Evolutionary conservation across 2,113 vertebrate genomes (phyloP).

Genomic region (Parus major): DNA sequence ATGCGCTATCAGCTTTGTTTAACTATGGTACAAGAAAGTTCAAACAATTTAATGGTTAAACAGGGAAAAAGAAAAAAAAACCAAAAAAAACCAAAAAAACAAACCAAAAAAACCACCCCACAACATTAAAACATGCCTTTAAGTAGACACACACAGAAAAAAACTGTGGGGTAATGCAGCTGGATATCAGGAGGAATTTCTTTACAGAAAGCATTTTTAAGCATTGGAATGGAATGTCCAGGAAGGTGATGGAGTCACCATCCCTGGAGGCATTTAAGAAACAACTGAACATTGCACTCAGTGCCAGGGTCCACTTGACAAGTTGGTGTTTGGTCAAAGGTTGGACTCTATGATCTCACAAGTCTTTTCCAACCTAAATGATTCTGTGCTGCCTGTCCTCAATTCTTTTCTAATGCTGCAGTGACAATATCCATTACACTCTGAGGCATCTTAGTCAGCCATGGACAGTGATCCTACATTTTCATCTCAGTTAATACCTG

Average conservation of each 20-base stretch:
- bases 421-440: not conserved
- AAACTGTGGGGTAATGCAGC: not conserved
- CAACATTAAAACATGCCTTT: not conserved
- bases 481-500: not conserved
- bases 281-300: not conserved
- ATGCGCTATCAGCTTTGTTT: slow-evolving; percentile 37
- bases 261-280: not conserved
- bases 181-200: not conserved
- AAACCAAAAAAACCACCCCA: not conserved
- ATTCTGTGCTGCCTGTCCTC: not conserved
- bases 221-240: not conserved
- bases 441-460: not conserved
- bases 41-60: slow-evolving; percentile 60
- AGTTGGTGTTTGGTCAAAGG: not conserved
- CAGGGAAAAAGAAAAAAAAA: not conserved
- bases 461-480: not conserved
- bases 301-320: not conserved
- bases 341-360: not conserved
- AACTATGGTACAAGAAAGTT: slow-evolving; percentile 32
- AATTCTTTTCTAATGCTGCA: not conserved
- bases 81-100: not conserved
- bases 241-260: not conserved
- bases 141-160: not conserved
- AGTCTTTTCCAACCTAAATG: not conserved
- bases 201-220: not conserved